phyloP scores from a whole-genome alignment of 2,888 invertebrate species.

The Alcis repandata region DNA sequence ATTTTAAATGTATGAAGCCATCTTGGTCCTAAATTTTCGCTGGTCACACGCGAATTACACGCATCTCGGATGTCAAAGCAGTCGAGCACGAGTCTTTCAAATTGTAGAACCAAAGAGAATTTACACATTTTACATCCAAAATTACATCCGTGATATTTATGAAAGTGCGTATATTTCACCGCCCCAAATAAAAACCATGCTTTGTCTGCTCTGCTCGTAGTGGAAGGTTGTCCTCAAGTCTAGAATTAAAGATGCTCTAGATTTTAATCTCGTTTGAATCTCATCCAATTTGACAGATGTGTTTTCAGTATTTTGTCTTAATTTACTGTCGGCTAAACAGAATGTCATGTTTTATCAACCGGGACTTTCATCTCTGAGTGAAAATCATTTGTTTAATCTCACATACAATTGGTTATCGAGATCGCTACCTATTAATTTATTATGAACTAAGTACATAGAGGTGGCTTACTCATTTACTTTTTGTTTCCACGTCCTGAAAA shows the following conservation, averaged over 20 bases:
- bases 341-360: slow-evolving; percentile 47
- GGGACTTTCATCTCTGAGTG: slow-evolving; percentile 54
- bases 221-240: slow-evolving; percentile 41
- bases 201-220: background rate
- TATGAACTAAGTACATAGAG: too few species aligned
- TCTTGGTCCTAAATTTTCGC: too few species aligned
- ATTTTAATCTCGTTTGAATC: slow-evolving; percentile 60
- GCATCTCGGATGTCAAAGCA: too few species aligned
- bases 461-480: background rate
- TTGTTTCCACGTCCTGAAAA: slow-evolving; percentile 8
- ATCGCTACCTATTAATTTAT: slow-evolving; percentile 5
- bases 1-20: too few species aligned
- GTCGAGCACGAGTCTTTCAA: too few species aligned
- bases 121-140: too few species aligned
- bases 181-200: too few species aligned
- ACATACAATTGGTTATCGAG: slow-evolving; percentile 16
- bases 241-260: slow-evolving; percentile 67
- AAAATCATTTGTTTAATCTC: slow-evolving; percentile 30
- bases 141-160: too few species aligned
- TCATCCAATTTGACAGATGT: slow-evolving; percentile 62
- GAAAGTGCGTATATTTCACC: too few species aligned
- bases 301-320: slow-evolving; percentile 50
- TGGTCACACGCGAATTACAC: too few species aligned
- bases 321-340: slow-evolving; percentile 32
- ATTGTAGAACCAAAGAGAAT: too few species aligned